Evolutionary conservation across 2,113 vertebrate species (phyloP).

Genomic region (Nettapus auritus): DNA sequence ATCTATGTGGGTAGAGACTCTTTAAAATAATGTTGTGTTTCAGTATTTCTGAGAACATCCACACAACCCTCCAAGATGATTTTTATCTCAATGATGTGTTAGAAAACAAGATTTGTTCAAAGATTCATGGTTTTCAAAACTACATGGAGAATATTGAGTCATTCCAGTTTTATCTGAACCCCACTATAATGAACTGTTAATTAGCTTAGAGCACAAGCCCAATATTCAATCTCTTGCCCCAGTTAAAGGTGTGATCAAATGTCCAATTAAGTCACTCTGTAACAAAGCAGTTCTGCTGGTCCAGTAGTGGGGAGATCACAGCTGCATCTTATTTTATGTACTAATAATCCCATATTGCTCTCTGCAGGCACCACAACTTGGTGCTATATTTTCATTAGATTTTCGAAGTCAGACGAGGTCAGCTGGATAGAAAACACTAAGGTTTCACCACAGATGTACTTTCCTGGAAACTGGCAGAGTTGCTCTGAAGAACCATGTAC

Average conservation of each 20-base stretch:
- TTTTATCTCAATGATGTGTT: neutral
- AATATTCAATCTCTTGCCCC: neutral
- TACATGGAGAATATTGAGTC: neutral
- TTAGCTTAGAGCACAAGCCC: neutral
- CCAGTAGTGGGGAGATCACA: neutral
- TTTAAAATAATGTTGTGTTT: neutral
- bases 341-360: constrained; percentile 34
- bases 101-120: neutral
- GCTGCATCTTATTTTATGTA: constrained; percentile 9
- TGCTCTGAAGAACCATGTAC: neutral
- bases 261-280: neutral
- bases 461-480: neutral
- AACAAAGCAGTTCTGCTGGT: neutral
- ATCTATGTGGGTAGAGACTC: neutral
- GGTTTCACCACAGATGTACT: neutral
- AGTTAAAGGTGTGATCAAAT: neutral
- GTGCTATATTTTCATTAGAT: constrained; percentile 18
- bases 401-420: constrained; percentile 36
- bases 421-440: neutral
- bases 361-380: neutral
- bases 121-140: neutral
- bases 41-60: neutral
- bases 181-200: neutral
- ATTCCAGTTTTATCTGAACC: neutral
- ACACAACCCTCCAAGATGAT: neutral